Base-by-base conservation (phyloP, 2,888 invertebrate species). In the Pollenia griseotomentosa region DNA sequence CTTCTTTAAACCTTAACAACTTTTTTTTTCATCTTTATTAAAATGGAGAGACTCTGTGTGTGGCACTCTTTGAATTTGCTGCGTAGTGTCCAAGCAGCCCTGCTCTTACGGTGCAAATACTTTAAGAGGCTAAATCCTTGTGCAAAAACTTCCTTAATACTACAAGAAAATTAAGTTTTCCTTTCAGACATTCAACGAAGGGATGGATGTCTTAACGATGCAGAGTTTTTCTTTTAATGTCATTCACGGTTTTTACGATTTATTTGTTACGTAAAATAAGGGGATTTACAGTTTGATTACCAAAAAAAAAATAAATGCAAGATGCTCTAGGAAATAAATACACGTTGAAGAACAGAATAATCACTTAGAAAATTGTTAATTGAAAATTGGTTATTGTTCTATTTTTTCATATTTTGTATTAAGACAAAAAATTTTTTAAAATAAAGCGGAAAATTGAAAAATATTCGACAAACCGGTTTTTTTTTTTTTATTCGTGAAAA, bases 131-230 rank as follows among this genome's bases (percentile, higher is more conserved):
- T 71, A 73, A 73, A 55, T 74, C 44, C 57, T 51, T 42, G 23
- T 33, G n/a, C 10, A 33, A 57, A 61, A 63, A 65, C n/a, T 23
- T 46, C 53, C 19, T 11, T 63, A 51, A 63, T 16, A 14, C 63
- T 53, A 23, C 57, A 51, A 46, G 23, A 55, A 74, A 48, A 78
- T 71, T 4, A 71, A 77, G 53, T 71, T 77, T 77, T 42, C 14
- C 46, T 73, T 73, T 57, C 23, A 23, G 59, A 46, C 9, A 42
- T 68, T 51, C 8, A 48, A 46, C 5, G 16, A 23, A 16, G 2
- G 40, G 16, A 53, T 59, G 11, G 5, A 19, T 19, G 14, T 57
- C 55, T 14, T 42, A 33, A 48, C 11, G 12, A 12, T 9, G 42
- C 10, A 2, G 42, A 6, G 0, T 33, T 33, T 33, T 40, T 63